phyloP scores from a whole-genome alignment of 2,797 vertebrate species.

The Silurus lanzhouensis region DNA sequence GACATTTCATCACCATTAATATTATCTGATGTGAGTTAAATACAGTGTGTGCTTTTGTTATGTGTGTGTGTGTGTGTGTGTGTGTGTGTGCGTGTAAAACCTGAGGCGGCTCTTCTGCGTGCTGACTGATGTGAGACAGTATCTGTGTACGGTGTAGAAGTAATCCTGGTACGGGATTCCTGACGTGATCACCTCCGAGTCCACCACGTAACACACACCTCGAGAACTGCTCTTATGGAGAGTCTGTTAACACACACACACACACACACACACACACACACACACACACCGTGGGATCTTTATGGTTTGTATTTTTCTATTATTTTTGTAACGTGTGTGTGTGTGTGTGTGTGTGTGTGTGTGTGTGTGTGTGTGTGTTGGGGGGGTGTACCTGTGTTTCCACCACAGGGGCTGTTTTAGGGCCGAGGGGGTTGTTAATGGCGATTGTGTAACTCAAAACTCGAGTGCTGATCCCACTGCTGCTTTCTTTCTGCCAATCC shows the following conservation, averaged over 20 bases:
- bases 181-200: slow-evolving; percentile 89
- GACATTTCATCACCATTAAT: background rate
- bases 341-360: too few species aligned
- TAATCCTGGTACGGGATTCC: slow-evolving; percentile 94
- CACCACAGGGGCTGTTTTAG: slow-evolving; percentile 86
- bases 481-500: slow-evolving; percentile 83
- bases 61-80: slow-evolving; percentile 9
- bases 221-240: slow-evolving; percentile 80
- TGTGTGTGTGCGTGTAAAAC: slow-evolving; percentile 62
- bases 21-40: background rate
- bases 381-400: slow-evolving; percentile 79
- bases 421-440: slow-evolving; percentile 89
- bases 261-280: slow-evolving; percentile 64
- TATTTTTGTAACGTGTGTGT: background rate
- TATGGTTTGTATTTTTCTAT: background rate
- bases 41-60: background rate
- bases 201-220: slow-evolving; percentile 82
- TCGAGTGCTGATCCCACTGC: slow-evolving; percentile 79
- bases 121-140: slow-evolving; percentile 85
- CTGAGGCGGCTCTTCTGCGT: slow-evolving; percentile 88
- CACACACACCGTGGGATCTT: background rate
- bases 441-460: slow-evolving; percentile 88
- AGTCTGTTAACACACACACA: slow-evolving; percentile 68
- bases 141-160: slow-evolving; percentile 89
- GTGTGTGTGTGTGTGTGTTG: slow-evolving; percentile 2